Percentiles rank a stretch among this genome's conserved stretches.
phyloP scores from a whole-genome alignment of 2,888 invertebrate genomes.

The Drosophila quinaria region DNA sequence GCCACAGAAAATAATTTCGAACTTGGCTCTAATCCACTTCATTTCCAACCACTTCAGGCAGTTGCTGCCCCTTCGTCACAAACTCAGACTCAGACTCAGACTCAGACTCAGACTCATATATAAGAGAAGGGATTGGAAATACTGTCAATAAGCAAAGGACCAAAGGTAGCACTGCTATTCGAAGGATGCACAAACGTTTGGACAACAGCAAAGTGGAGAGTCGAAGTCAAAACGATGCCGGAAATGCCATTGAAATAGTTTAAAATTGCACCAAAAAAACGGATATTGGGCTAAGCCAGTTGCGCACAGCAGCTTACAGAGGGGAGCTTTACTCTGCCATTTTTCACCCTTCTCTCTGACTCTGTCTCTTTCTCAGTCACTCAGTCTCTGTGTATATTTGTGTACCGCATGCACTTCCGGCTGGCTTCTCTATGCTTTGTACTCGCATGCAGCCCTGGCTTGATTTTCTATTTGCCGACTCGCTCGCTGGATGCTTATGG shows the following conservation, averaged over 20 bases:
- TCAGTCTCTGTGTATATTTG: slow-evolving; percentile 35
- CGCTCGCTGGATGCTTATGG: slow-evolving; percentile 70
- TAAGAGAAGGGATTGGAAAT: slow-evolving; percentile 24
- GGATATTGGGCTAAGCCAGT: slow-evolving; percentile 80
- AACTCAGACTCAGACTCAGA: not conserved
- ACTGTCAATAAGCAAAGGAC: slow-evolving; percentile 51
- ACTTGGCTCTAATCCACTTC: slow-evolving; percentile 19
- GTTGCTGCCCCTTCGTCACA: not conserved
- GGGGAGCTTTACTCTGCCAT: not conserved
- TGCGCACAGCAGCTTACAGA: slow-evolving; percentile 61
- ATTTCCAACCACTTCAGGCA: slow-evolving; percentile 3
- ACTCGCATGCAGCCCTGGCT: slow-evolving; percentile 31
- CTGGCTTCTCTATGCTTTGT: slow-evolving; percentile 27
- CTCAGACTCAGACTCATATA: not conserved
- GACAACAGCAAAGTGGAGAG: slow-evolving; percentile 14
- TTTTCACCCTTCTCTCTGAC: not conserved
- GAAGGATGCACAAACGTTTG: slow-evolving; percentile 62
- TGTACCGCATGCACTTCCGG: slow-evolving; percentile 51
- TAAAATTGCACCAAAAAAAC: slow-evolving; percentile 70
- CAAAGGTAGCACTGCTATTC: slow-evolving; percentile 19
- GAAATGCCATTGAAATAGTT: slow-evolving; percentile 80
- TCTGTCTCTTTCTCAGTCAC: not conserved
- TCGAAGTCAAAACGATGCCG: slow-evolving; percentile 68
- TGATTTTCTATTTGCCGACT: slow-evolving; percentile 73
- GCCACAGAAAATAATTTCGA: slow-evolving; percentile 44